phyloP scores from a whole-genome alignment of 2,888 invertebrate species.

The Orthosia incerta region DNA sequence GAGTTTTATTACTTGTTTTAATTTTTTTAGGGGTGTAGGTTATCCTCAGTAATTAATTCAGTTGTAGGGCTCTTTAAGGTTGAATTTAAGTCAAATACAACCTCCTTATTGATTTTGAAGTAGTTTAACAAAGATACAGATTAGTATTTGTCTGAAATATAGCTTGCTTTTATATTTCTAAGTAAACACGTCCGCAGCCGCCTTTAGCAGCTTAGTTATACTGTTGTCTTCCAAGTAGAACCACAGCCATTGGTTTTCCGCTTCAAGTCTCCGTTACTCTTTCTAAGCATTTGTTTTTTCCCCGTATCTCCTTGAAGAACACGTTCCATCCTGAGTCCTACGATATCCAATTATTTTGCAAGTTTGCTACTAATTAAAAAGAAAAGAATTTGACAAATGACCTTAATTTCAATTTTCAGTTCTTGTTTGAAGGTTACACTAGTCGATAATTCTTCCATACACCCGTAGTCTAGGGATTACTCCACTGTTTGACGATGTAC shows the following conservation, averaged over 20 bases:
- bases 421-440: no score
- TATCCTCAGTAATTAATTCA: neutral
- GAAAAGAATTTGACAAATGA: neutral
- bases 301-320: neutral
- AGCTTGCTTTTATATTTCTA: neutral
- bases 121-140: neutral
- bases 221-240: neutral
- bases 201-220: no score
- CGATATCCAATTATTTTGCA: neutral
- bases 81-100: no score
- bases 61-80: neutral
- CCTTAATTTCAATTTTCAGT: slow-evolving; percentile 15
- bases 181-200: no score
- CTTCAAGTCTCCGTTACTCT: no score
- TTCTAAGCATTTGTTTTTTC: neutral
- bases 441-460: no score
- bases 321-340: neutral
- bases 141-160: neutral
- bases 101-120: neutral
- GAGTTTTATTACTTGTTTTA: slow-evolving; percentile 11
- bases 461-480: no score
- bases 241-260: neutral
- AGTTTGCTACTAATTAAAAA: neutral
- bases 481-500: no score
- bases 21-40: slow-evolving; percentile 23